A percentile compares a stretch with the other conserved stretches of the same genome.
Evolutionary conservation across 2,797 vertebrate genomes (phyloP).

Genomic region (Hydrolagus colliei): DNA sequence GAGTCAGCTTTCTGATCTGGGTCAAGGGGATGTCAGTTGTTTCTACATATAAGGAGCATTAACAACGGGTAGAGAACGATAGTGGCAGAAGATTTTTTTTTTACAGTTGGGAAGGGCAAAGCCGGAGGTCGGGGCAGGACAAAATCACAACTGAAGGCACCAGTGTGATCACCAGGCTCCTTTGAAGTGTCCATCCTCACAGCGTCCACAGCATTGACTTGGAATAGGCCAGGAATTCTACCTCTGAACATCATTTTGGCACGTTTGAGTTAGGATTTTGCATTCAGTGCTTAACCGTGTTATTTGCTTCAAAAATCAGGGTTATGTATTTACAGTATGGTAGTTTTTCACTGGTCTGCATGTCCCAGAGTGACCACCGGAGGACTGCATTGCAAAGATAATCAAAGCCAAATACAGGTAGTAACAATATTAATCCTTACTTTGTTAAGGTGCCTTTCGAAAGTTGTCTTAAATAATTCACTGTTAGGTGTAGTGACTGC

Average conservation of each 20-base stretch:
- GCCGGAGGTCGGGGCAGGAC: background rate
- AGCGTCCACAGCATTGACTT: background rate
- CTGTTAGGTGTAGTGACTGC: no score
- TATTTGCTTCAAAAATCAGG: no score
- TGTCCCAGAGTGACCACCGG: background rate
- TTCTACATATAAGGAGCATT: no score
- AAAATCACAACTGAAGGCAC: background rate
- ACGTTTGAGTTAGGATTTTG: no score
- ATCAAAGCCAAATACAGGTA: no score
- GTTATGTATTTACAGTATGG: no score
- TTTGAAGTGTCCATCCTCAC: background rate
- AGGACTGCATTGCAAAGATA: background rate
- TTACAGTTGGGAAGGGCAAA: background rate
- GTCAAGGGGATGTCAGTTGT: no score
- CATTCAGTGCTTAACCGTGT: no score
- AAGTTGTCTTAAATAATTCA: no score
- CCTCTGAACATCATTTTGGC: background rate
- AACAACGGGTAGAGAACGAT: background rate
- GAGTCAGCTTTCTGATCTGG: no score
- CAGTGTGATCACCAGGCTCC: background rate
- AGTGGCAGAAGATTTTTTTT: background rate
- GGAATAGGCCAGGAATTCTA: background rate
- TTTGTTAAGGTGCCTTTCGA: no score
- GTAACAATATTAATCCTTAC: no score
- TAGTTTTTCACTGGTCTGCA: background rate